phyloP scores from a whole-genome alignment of 37 sponge, comb jelly and placozoan species.

The Mnemiopsis leidyi region DNA sequence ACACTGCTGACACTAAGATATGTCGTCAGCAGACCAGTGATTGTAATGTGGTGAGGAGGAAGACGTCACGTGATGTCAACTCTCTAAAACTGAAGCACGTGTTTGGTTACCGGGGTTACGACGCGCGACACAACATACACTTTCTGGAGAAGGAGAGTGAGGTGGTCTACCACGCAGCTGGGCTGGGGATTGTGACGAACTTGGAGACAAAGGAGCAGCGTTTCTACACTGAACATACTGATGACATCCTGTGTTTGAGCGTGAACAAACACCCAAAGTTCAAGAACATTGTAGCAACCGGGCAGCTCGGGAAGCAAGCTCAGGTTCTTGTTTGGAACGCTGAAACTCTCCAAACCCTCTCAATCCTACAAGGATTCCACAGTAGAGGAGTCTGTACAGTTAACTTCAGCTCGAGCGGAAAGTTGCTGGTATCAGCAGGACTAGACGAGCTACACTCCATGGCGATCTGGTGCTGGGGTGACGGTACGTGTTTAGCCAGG shows the following conservation, averaged over 20 bases:
- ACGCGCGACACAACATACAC: constrained; percentile 87
- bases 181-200: constrained; percentile 83
- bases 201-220: constrained; percentile 74
- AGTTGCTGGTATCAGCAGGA: constrained; percentile 86
- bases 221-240: constrained; percentile 96
- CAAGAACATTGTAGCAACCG: constrained; percentile 67
- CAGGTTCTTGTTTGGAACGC: constrained; percentile 89
- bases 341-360: constrained; percentile 83
- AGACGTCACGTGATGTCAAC: constrained; percentile 17
- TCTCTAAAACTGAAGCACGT: constrained; percentile 77
- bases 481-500: constrained; percentile 70
- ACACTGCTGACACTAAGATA: background rate
- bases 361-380: constrained; percentile 89
- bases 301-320: constrained; percentile 87
- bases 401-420: constrained; percentile 89
- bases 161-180: constrained; percentile 90
- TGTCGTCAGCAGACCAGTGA: constrained; percentile 28
- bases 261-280: constrained; percentile 70
- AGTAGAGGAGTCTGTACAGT: constrained; percentile 86
- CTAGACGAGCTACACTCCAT: constrained; percentile 80
- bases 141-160: constrained; percentile 70
- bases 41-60: constrained; percentile 16
- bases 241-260: constrained; percentile 86
- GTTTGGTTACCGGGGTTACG: constrained; percentile 96
- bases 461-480: constrained; percentile 88